These are phyloP conservation scores for Cryptotermes secundus DNA, from an alignment of 1,140 invertebrate genomes.

Conservation along the genomic window DNA sequence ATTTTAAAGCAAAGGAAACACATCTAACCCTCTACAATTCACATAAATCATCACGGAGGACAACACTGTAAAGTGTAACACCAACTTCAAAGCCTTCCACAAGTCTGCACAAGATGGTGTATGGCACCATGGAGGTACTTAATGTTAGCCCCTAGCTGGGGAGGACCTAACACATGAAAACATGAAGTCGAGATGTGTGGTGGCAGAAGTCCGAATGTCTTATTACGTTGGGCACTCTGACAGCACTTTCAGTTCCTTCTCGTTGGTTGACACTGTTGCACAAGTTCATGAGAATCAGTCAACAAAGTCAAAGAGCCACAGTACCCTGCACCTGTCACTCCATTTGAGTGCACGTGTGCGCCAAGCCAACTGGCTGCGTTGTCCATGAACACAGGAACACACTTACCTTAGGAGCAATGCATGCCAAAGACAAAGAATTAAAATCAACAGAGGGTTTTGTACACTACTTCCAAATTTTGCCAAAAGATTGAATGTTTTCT, in stretches of 20 bases:
- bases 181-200: background rate
- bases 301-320: slow-evolving; percentile 42
- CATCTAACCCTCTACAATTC: background rate
- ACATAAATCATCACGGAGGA: background rate
- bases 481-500: slow-evolving; percentile 28
- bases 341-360: slow-evolving; percentile 53
- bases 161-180: background rate
- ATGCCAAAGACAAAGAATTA: background rate
- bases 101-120: background rate
- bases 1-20: background rate
- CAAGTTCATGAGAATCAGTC: background rate
- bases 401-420: slow-evolving; percentile 25
- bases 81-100: background rate
- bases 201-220: background rate
- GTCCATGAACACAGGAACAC: slow-evolving; percentile 57
- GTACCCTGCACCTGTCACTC: slow-evolving; percentile 63
- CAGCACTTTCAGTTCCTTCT: background rate
- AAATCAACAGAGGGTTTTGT: slow-evolving; percentile 17
- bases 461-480: slow-evolving; percentile 30
- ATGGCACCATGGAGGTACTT: too few relatives aligned
- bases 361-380: slow-evolving; percentile 40
- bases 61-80: background rate
- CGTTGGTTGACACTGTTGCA: slow-evolving; percentile 10
- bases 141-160: background rate
- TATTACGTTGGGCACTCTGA: slow-evolving; percentile 1